These are phyloP conservation scores for Uria aalge DNA, from an alignment of 2,113 vertebrate genomes.

Conservation along the genomic window DNA sequence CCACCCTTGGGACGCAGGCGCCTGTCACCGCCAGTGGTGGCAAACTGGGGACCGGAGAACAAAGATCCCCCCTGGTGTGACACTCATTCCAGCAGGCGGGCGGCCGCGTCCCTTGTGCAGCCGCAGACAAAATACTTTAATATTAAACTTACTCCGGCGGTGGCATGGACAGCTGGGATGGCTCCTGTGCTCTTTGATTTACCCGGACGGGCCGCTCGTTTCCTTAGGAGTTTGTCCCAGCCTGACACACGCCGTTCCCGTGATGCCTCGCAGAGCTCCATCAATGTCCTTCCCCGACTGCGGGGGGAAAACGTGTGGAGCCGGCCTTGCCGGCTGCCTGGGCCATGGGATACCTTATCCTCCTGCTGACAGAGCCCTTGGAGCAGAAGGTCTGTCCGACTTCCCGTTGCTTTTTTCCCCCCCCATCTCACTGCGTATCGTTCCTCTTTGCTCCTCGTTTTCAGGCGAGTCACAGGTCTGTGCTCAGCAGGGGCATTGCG, in stretches of 20 bases:
- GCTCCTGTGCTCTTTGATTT: not conserved
- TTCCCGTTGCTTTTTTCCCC: not conserved
- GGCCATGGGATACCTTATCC: not conserved
- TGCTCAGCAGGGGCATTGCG: not conserved
- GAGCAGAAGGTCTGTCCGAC: not conserved
- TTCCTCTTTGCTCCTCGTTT: not conserved
- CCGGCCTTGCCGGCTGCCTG: not conserved
- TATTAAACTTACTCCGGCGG: rapidly evolving
- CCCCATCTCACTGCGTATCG: not conserved
- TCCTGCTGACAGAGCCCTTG: not conserved
- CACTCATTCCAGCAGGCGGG: not conserved
- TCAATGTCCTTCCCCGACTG: not conserved
- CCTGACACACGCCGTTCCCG: rapidly evolving
- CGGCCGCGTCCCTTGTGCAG: rapidly evolving
- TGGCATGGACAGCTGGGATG: not conserved
- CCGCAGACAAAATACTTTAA: not conserved
- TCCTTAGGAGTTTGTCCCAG: not conserved
- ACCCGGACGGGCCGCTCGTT: not conserved
- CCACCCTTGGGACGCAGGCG: not conserved
- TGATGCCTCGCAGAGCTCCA: not conserved
- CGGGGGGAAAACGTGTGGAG: not conserved
- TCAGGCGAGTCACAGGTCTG: not conserved
- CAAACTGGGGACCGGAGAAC: not conserved
- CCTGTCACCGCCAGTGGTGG: not conserved
- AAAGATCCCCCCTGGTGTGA: not conserved